phyloP scores from a whole-genome alignment of 1,140 invertebrate genomes.

The Neodiprion lecontei region DNA sequence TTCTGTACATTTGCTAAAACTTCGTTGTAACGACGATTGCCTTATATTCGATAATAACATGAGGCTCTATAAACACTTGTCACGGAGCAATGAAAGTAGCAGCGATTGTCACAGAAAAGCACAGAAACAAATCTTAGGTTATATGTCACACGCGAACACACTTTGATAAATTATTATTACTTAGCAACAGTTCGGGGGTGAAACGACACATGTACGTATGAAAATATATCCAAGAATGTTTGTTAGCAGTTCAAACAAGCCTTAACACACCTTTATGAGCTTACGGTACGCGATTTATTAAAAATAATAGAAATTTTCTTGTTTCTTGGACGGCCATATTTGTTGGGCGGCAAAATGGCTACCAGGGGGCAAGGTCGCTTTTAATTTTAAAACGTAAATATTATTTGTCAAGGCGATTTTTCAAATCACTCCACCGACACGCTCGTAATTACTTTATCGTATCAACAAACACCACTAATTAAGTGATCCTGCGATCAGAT shows the following conservation, averaged over 20 bases:
- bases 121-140: constrained; percentile 21
- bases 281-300: constrained; percentile 4
- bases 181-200: neutral
- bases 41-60: too few relatives aligned
- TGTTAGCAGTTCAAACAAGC: neutral
- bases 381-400: constrained; percentile 6
- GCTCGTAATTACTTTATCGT: too few relatives aligned
- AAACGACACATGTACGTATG: neutral
- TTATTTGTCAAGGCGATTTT: neutral
- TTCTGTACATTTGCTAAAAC: neutral
- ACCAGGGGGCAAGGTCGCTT: constrained; percentile 1
- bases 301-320: constrained; percentile 27
- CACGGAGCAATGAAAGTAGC: neutral
- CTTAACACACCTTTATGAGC: neutral
- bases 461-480: too few relatives aligned
- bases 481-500: too few relatives aligned
- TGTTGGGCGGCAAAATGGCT: constrained; percentile 26
- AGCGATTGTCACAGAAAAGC: neutral
- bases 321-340: constrained; percentile 26
- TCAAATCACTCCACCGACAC: neutral
- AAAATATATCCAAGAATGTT: neutral
- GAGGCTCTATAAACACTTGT: too few relatives aligned
- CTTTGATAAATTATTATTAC: neutral
- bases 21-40: too few relatives aligned
- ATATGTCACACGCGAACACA: constrained; percentile 23